Conservation (phyloP, 2,797 vertebrate species). For the Apogon hyalosoma region DNA sequence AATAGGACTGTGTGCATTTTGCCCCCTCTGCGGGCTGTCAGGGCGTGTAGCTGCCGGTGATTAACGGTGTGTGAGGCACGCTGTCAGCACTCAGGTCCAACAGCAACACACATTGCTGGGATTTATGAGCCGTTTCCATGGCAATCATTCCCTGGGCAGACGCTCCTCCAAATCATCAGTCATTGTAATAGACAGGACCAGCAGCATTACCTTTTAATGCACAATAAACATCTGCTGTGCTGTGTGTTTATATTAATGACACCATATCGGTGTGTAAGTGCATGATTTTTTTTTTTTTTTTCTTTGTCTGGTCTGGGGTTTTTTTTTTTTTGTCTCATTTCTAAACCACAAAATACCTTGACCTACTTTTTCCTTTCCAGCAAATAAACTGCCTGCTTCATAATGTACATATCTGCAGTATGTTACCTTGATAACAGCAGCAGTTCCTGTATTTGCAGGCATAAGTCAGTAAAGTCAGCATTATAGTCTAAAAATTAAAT, state of each 20-base stretch:
- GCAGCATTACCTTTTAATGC: slow-evolving; percentile 57
- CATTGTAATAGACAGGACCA: slow-evolving; percentile 53
- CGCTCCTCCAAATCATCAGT: slow-evolving; percentile 45
- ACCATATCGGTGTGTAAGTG: neutral
- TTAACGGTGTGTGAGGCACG: slow-evolving; percentile 41
- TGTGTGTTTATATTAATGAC: slow-evolving; percentile 2
- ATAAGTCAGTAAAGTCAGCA: no score
- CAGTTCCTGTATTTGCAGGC: no score
- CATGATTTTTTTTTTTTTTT: slow-evolving; percentile 14
- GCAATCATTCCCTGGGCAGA: slow-evolving; percentile 41
- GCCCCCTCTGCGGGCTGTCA: slow-evolving; percentile 20
- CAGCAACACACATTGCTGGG: slow-evolving; percentile 51
- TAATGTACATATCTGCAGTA: no score
- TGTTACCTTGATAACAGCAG: no score
- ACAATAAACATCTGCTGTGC: slow-evolving; percentile 37
- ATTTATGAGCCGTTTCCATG: slow-evolving; percentile 67
- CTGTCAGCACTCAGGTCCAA: slow-evolving; percentile 47
- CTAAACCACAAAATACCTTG: neutral
- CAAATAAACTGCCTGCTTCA: neutral
- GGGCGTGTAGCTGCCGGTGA: slow-evolving; percentile 33
- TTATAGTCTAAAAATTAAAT: no score
- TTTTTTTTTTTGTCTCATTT: neutral
- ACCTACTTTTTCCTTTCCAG: slow-evolving; percentile 14
- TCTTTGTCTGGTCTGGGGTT: slow-evolving; percentile 4
- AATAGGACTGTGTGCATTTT: slow-evolving; percentile 4